Percentiles rank a stretch among this genome's conserved stretches.
Conservation (phyloP, 2,888 invertebrate genomes). For the Andricus curvator region DNA sequence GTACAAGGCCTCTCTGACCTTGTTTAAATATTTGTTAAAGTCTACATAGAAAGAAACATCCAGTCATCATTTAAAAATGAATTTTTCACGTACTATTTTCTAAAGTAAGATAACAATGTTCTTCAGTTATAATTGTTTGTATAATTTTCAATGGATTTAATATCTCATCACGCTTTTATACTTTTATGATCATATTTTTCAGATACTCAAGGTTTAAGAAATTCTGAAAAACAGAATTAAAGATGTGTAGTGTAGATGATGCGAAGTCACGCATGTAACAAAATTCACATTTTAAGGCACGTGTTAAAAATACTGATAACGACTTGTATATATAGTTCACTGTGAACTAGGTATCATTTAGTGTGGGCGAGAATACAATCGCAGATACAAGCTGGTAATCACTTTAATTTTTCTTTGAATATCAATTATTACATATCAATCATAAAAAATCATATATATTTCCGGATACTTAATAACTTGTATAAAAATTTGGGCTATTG, state of each 20-base stretch:
- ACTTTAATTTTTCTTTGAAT: not conserved
- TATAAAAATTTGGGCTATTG: too few species aligned
- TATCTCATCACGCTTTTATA: too few species aligned
- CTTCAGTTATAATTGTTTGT: too few species aligned
- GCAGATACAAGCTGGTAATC: conserved; percentile 2
- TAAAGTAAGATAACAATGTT: not conserved
- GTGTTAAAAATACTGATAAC: conserved; percentile 9
- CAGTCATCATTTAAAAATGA: not conserved
- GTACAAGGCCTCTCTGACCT: not conserved
- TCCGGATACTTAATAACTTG: too few species aligned
- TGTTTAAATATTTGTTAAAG: not conserved
- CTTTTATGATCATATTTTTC: too few species aligned
- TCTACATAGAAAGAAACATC: not conserved
- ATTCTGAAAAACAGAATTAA: too few species aligned
- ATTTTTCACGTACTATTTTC: not conserved
- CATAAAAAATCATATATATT: too few species aligned
- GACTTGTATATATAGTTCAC: not conserved
- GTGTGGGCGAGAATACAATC: not conserved
- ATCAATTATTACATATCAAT: not conserved
- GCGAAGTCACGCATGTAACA: too few species aligned
- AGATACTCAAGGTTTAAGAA: too few species aligned
- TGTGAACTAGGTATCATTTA: not conserved
- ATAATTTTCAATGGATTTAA: too few species aligned
- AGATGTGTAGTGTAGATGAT: not conserved
- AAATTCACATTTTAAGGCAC: too few species aligned